These are phyloP conservation scores for Phalacrocorax carbo DNA, from an alignment of 2,113 vertebrate genomes.

Conservation along the genomic window DNA sequence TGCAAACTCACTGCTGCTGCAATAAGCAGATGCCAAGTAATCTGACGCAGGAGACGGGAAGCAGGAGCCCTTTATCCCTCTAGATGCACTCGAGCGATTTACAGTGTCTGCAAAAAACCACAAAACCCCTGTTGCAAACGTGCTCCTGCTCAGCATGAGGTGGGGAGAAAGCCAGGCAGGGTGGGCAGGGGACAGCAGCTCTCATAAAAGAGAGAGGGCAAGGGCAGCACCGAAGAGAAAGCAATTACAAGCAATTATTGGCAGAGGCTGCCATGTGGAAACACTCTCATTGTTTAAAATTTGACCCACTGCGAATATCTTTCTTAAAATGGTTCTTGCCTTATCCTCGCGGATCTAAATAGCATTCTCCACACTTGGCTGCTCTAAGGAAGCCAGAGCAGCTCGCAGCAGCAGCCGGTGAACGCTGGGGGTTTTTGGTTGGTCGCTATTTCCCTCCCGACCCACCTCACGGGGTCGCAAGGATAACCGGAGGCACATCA, in stretches of 20 bases:
- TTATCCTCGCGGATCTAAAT: slow-evolving; percentile 27
- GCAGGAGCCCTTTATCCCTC: slow-evolving; percentile 42
- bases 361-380: slow-evolving; percentile 5
- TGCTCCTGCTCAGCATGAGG: not conserved
- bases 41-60: not conserved
- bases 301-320: slow-evolving; percentile 39
- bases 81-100: not conserved
- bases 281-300: slow-evolving; percentile 54
- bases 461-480: not conserved
- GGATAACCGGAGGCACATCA: not conserved
- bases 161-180: not conserved
- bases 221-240: not conserved
- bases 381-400: not conserved
- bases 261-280: slow-evolving; percentile 45
- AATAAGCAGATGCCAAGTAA: slow-evolving; percentile 32
- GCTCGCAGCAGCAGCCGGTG: not conserved
- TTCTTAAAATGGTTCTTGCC: slow-evolving; percentile 40
- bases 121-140: not conserved
- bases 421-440: not conserved
- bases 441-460: not conserved
- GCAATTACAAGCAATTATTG: slow-evolving; percentile 67
- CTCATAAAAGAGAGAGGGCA: not conserved
- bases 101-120: not conserved
- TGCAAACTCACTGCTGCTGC: not conserved
- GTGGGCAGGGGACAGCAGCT: not conserved